phyloP scores from a whole-genome alignment of 2,113 vertebrate species.

The Scalopus aquaticus region DNA sequence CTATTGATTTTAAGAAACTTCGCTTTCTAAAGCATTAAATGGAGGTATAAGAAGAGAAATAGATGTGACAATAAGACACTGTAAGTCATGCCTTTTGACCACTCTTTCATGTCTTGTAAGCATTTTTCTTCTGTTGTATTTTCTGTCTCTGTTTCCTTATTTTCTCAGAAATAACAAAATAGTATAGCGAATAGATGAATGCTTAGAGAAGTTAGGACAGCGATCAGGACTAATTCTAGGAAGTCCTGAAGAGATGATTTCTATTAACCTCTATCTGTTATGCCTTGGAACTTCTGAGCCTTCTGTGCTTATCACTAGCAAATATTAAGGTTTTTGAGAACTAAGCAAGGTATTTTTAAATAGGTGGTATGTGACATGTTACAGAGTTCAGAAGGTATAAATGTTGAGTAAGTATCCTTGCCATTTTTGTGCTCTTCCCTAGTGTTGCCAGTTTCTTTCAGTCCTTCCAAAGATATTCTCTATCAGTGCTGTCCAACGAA shows the following conservation, averaged over 20 bases:
- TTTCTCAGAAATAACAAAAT: conserved; percentile 19
- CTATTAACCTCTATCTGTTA: neutral
- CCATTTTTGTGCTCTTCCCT: neutral
- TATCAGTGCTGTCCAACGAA: neutral
- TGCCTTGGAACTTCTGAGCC: neutral
- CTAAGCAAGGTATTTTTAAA: conserved; percentile 28
- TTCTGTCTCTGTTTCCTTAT: neutral
- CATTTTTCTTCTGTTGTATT: neutral
- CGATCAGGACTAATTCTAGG: conserved; percentile 1
- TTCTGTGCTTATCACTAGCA: conserved; percentile 37
- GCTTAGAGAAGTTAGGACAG: neutral
- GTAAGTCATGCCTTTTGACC: neutral
- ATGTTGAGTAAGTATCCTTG: neutral
- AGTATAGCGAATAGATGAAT: conserved; percentile 4
- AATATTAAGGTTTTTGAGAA: neutral
- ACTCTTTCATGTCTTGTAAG: conserved; percentile 8
- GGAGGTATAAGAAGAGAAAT: conserved; percentile 1
- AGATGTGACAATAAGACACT: neutral
- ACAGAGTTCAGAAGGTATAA: conserved; percentile 41
- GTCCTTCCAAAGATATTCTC: neutral
- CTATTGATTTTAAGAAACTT: neutral
- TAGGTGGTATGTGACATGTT: neutral
- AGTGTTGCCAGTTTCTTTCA: neutral
- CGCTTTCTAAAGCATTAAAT: conserved; percentile 15
- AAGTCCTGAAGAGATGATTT: neutral